A percentile compares a stretch with the other conserved stretches of the same genome.
Conservation (phyloP, 2,797 vertebrate species). For the Cynopterus sphinx region DNA sequence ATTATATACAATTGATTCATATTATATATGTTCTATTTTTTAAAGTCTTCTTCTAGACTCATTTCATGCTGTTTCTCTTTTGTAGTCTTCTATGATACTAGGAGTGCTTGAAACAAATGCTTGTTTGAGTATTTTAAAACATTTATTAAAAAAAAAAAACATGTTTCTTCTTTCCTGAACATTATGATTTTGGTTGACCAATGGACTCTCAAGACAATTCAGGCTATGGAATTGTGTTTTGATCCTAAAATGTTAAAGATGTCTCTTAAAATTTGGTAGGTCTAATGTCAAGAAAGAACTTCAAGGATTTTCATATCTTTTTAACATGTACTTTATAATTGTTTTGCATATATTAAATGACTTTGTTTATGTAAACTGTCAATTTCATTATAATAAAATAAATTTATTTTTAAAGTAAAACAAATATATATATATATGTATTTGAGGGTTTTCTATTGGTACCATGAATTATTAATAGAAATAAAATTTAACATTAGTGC, state of each 20-base stretch:
- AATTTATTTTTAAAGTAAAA: constrained; percentile 78
- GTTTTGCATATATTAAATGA: constrained; percentile 31
- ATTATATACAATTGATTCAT: neutral
- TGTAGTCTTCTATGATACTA: neutral
- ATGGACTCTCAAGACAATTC: neutral
- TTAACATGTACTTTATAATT: constrained; percentile 54
- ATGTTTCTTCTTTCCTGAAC: neutral
- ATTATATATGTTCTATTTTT: neutral
- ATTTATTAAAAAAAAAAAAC: neutral
- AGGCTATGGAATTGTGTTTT: neutral
- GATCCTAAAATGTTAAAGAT: neutral
- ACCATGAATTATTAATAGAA: constrained; percentile 4
- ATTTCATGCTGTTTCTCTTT: neutral
- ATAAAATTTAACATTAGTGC: neutral
- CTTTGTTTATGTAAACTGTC: constrained; percentile 52
- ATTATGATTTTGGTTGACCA: neutral
- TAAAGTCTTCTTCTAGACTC: neutral
- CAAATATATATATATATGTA: neutral
- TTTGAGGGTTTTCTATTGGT: constrained; percentile 17
- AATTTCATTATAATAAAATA: constrained; percentile 61
- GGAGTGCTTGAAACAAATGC: neutral
- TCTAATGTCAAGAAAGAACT: neutral
- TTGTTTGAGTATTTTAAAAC: neutral
- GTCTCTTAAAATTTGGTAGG: constrained; percentile 15
- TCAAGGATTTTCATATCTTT: constrained; percentile 5